Conservation (phyloP, 2,113 vertebrate species). For the Myiozetetes cayanensis region DNA sequence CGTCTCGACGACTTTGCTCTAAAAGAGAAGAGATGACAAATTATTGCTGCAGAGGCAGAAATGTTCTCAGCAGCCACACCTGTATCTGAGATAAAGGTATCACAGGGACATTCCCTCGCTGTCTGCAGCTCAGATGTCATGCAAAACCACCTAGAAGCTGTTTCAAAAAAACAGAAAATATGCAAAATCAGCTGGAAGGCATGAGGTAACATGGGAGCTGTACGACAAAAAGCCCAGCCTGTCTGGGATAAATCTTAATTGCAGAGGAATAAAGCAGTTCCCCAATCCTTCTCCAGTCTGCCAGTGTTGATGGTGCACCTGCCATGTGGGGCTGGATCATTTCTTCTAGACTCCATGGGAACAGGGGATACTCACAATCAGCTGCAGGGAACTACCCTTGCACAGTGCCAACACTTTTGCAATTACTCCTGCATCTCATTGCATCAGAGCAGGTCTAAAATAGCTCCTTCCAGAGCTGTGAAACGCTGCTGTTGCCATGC, state of each 20-base stretch:
- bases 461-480: not conserved
- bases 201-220: not conserved
- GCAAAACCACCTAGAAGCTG: not conserved
- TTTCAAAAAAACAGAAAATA: not conserved
- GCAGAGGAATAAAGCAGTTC: not conserved
- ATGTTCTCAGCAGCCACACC: not conserved
- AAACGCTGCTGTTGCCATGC: conserved; percentile 17
- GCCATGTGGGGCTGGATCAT: not conserved
- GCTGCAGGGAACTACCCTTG: not conserved
- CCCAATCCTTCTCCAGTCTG: not conserved
- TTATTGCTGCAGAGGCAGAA: conserved; percentile 44
- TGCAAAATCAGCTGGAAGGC: not conserved
- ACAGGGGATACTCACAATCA: not conserved
- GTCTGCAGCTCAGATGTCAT: not conserved
- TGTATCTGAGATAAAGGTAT: not conserved
- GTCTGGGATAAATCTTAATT: not conserved
- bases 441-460: not conserved
- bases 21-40: conserved; percentile 54
- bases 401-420: not conserved
- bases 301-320: too few relatives aligned
- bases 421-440: not conserved
- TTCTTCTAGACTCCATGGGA: not conserved
- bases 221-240: not conserved
- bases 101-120: not conserved
- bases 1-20: conserved; percentile 98